Conservation (phyloP, 2,113 vertebrate genomes). For the Zapornia atra region DNA sequence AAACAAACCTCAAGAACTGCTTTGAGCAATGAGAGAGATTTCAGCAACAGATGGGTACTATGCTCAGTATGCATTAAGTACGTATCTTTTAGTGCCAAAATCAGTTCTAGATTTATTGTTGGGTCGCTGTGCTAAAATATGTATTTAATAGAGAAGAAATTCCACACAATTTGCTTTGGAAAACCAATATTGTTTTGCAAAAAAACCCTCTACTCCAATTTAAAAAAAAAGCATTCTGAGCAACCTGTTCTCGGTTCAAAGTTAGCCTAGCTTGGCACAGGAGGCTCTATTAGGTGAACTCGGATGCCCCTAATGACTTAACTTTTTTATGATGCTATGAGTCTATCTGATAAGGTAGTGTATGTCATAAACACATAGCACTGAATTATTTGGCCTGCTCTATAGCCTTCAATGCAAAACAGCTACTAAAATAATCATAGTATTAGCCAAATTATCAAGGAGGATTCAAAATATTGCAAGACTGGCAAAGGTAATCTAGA, state of each 20-base stretch:
- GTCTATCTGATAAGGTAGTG: not conserved
- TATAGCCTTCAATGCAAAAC: not conserved
- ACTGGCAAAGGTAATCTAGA: not conserved
- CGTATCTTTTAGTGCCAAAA: not conserved
- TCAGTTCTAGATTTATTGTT: not conserved
- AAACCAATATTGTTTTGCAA: not conserved
- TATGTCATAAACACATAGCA: not conserved
- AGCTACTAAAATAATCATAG: not conserved
- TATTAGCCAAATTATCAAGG: not conserved
- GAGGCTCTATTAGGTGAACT: not conserved
- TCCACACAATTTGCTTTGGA: not conserved
- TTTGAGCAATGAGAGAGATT: not conserved
- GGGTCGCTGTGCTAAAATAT: not conserved
- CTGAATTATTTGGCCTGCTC: not conserved
- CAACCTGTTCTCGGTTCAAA: not conserved
- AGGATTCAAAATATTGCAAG: not conserved
- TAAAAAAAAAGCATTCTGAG: not conserved
- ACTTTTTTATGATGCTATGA: not conserved
- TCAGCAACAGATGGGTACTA: slow-evolving; percentile 25
- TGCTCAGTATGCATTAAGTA: not conserved
- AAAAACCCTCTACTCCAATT: fast-evolving
- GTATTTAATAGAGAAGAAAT: not conserved
- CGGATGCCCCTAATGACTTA: not conserved
- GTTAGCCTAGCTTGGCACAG: not conserved
- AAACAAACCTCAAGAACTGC: not conserved